Evolutionary conservation across 2,888 invertebrate genomes (phyloP), one percentile per base, ranked within the genome.

Genomic region (Chironomus riparius): DNA sequence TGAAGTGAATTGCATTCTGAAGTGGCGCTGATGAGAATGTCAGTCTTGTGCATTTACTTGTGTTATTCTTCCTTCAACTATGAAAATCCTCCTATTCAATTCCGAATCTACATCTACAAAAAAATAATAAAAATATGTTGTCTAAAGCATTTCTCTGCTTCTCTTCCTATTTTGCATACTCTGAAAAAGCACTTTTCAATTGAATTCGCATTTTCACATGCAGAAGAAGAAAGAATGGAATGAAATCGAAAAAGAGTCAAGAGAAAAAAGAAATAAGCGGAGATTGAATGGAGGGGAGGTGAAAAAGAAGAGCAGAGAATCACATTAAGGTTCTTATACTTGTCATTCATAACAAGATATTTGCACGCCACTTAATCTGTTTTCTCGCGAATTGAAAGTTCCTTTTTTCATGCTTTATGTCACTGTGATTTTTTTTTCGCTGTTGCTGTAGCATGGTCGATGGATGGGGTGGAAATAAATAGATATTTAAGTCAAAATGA

Each of bases 291-390:
- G 38, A 1, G 38, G 38, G 18, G 13, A 65, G 65, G 65, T 22
- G 12, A 28, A 28, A 28, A 38, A 38, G 38, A 38, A 38, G 38
- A 38, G 38, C 38, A 22, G 13, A 65, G 13, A 65, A 65, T 65
- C 65, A 65, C 65, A 65, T 65, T 65, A 72, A 72, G 72, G 72
- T 72, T 50, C 62, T 72, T 72, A 72, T 21, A 61, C 61, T 72
- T 72, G 72, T 72, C 72, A 72, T 50, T 72, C 50, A 24, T 72
- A 72, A 50, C 72, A 72, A 72, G 72, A 72, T 72, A 50, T 72
- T 72, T 72, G 72, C 72, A 72, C 50, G 72, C 72, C 61, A 61
- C 50, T n/a, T 50, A 72, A 72, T 62, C 72, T 24, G 21, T 62
- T 62, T 72, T 72, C 18, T 50, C 38, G 12, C 65, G 22, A 24